Percentiles rank a stretch among this genome's conserved stretches.
Conservation (phyloP, 1,140 invertebrate genomes). For the Eueides isabella region DNA sequence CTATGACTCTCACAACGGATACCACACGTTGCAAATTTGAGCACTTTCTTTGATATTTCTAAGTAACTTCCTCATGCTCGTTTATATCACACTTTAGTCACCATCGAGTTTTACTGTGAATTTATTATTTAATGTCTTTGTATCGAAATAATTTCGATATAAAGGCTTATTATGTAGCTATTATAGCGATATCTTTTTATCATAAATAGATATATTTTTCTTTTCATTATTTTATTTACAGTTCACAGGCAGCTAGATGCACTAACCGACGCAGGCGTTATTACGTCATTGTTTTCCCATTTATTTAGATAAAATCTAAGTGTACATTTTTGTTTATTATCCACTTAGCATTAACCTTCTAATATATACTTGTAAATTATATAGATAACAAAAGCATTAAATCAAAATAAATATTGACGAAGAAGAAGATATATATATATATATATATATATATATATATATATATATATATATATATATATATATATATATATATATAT, state of each 20-base stretch:
- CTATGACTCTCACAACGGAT: background rate
- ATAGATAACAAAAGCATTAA: background rate
- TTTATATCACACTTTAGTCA: background rate
- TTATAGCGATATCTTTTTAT: too few species aligned
- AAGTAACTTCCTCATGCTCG: background rate
- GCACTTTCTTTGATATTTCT: constrained; percentile 16
- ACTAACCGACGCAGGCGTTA: background rate
- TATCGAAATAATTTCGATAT: too few species aligned
- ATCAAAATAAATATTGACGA: background rate
- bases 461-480: too few species aligned
- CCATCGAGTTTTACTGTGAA: background rate
- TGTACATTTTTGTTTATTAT: background rate
- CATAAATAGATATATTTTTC: too few species aligned
- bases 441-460: too few species aligned
- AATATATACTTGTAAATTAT: background rate
- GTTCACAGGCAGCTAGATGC: too few species aligned
- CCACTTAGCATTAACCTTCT: background rate
- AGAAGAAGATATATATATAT: too few species aligned
- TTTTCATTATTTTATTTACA: too few species aligned
- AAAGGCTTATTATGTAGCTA: too few species aligned
- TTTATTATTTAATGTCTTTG: background rate
- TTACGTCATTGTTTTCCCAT: background rate
- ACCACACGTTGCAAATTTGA: constrained; percentile 23
- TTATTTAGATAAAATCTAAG: background rate
- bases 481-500: too few species aligned